Evolutionary conservation across 2,888 invertebrate species (phyloP).

Genomic region (Hypomecis atomaria): DNA sequence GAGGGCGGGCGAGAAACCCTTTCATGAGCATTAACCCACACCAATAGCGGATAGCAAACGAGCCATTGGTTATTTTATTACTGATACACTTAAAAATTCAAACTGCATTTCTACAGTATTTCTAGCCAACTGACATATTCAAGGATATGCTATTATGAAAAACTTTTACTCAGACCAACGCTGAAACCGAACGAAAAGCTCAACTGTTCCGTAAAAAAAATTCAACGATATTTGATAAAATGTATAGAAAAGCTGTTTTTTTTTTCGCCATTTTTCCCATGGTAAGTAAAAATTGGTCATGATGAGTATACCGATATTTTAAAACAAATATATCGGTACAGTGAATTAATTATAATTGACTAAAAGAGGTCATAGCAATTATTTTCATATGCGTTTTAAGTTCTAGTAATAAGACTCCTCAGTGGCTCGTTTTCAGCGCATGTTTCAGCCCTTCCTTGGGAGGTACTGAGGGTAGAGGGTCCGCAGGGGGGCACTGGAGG

Average conservation of each 20-base stretch:
- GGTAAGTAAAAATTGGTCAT: too few relatives aligned
- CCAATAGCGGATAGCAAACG: slow-evolving; percentile 9
- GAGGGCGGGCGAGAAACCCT: slow-evolving; percentile 37
- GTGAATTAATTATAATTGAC: too few relatives aligned
- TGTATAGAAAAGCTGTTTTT: too few relatives aligned
- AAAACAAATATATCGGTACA: too few relatives aligned
- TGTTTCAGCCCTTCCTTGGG: background rate
- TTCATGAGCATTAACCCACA: slow-evolving; percentile 13
- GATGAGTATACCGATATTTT: too few relatives aligned
- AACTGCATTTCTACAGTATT: background rate
- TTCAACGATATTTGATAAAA: too few relatives aligned
- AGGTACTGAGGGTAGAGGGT: slow-evolving; percentile 5
- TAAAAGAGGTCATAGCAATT: too few relatives aligned
- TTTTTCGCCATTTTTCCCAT: too few relatives aligned
- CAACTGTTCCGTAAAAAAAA: too few relatives aligned
- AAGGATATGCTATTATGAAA: too few relatives aligned
- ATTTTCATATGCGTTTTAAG: background rate
- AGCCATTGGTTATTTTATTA: background rate
- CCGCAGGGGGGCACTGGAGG: background rate
- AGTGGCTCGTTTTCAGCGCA: slow-evolving; percentile 3
- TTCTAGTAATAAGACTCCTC: slow-evolving; percentile 6
- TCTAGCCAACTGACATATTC: background rate
- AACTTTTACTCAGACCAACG: too few relatives aligned
- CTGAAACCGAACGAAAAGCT: too few relatives aligned
- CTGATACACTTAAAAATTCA: background rate